phyloP scores from a whole-genome alignment of 2,797 vertebrate genomes.

The Aldrovandia affinis region DNA sequence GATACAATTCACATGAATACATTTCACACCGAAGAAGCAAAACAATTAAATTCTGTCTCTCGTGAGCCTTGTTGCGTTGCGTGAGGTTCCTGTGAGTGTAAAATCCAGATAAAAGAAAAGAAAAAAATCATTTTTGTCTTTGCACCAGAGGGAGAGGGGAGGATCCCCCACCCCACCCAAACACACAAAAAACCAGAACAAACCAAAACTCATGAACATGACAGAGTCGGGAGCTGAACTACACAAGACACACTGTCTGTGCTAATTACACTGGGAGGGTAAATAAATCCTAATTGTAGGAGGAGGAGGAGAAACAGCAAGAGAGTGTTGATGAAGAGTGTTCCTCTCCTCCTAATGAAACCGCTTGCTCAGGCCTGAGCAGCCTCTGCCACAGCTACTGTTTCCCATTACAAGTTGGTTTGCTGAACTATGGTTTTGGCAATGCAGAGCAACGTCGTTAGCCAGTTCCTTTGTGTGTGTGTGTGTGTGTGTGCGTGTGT shows the following conservation, averaged over 20 bases:
- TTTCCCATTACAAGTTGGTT: slow-evolving; percentile 45
- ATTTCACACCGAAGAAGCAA: no score
- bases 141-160: no score
- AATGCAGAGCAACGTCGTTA: background rate
- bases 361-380: slow-evolving; percentile 51
- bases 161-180: background rate
- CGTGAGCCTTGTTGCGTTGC: no score
- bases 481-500: background rate
- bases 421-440: background rate
- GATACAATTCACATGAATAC: no score
- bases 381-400: slow-evolving; percentile 53
- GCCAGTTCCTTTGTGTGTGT: background rate
- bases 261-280: slow-evolving; percentile 66
- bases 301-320: slow-evolving; percentile 52
- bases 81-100: no score
- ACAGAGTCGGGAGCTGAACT: slow-evolving; percentile 60
- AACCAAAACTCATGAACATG: slow-evolving; percentile 51
- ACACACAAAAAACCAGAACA: background rate
- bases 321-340: background rate
- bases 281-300: slow-evolving; percentile 67
- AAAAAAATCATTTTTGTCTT: no score
- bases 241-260: slow-evolving; percentile 61
- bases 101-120: no score
- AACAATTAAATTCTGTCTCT: no score
- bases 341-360: slow-evolving; percentile 52